Conservation (phyloP, 2,888 invertebrate species). For the Corythucha ciliata region DNA sequence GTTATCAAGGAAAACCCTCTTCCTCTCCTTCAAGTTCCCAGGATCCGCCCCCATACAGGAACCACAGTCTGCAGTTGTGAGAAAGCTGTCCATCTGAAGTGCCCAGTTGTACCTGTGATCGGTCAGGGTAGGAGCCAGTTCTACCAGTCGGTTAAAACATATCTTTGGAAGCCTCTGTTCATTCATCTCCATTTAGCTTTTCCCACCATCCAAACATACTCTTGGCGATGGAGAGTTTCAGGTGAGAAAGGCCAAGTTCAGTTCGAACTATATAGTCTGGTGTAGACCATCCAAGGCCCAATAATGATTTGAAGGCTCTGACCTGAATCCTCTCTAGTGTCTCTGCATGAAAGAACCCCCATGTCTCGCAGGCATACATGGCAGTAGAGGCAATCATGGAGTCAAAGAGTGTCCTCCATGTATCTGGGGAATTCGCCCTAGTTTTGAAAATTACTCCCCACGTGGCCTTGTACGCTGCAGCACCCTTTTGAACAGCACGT, state of each 20-base stretch:
- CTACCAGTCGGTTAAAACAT: constrained; percentile 2
- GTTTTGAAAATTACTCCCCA: too few relatives aligned
- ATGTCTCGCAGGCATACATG: too few relatives aligned
- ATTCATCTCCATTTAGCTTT: neutral
- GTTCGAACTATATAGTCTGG: neutral
- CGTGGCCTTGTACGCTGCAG: too few relatives aligned
- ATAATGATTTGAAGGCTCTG: neutral
- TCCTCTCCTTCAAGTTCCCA: neutral
- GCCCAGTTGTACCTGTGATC: neutral
- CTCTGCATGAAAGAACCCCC: too few relatives aligned
- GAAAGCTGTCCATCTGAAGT: neutral
- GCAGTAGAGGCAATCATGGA: too few relatives aligned
- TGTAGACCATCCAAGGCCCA: constrained; percentile 8
- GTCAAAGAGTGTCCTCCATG: too few relatives aligned
- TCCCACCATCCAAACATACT: constrained; percentile 7
- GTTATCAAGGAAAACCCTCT: neutral
- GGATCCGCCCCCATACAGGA: neutral
- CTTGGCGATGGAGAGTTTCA: neutral
- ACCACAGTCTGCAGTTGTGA: neutral
- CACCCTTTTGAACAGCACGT: too few relatives aligned
- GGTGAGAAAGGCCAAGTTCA: neutral
- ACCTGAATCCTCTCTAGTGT: too few relatives aligned
- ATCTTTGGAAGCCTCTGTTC: neutral
- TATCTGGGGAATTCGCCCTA: too few relatives aligned
- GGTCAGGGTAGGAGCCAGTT: neutral